Evolutionary conservation across 2,797 vertebrate species (phyloP).

Genomic region (Phrynocephalus guinanensis): DNA sequence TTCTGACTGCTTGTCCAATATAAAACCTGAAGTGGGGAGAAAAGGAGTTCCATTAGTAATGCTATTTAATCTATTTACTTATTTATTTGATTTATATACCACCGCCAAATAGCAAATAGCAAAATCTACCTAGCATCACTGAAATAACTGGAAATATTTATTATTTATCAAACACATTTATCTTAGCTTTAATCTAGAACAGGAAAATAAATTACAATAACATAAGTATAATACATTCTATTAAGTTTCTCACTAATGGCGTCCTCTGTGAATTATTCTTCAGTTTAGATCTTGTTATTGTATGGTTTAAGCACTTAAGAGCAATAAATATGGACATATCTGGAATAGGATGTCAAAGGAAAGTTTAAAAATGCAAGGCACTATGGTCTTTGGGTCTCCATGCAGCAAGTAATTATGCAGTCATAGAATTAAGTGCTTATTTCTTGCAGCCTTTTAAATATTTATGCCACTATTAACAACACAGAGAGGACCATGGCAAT

Average conservation of each 20-base stretch:
- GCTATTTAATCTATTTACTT: not conserved
- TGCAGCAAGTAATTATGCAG: not conserved
- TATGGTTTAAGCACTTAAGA: constrained; percentile 1
- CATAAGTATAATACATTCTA: constrained; percentile 21
- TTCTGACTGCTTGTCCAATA: constrained; percentile 86
- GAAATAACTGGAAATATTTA: not conserved
- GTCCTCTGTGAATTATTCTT: constrained; percentile 22
- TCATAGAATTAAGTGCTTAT: not conserved
- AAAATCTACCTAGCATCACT: not conserved
- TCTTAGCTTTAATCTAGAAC: constrained; percentile 25
- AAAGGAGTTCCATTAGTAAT: not conserved
- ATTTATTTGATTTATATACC: too few species aligned
- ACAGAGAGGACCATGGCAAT: not conserved
- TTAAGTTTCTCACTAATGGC: not conserved
- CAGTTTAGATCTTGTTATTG: constrained; percentile 17
- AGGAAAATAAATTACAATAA: not conserved
- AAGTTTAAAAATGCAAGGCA: not conserved
- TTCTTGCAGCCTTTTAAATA: not conserved
- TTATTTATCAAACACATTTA: not conserved
- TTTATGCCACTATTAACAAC: constrained; percentile 1
- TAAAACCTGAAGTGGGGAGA: constrained; percentile 80
- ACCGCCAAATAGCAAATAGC: too few species aligned
- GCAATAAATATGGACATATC: not conserved
- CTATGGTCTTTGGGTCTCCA: not conserved
- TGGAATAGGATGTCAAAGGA: not conserved